These are phyloP conservation scores for Theristicus caerulescens DNA, from an alignment of 2,113 vertebrate species.

Conservation along the genomic window DNA sequence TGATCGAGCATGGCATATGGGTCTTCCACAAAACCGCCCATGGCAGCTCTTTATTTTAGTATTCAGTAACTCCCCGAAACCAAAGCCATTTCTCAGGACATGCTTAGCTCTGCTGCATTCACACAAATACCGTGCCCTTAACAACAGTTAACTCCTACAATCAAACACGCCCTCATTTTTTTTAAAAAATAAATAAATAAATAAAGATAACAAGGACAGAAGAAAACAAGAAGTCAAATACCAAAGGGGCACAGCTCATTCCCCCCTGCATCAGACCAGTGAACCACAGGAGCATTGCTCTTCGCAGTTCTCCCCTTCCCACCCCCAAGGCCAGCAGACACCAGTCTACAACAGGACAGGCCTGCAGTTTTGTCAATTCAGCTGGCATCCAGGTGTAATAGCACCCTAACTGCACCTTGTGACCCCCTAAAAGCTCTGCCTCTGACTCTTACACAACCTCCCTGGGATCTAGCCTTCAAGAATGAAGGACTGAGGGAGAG, in stretches of 20 bases:
- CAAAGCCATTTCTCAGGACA: background rate
- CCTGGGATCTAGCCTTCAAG: background rate
- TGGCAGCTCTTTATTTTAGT: background rate
- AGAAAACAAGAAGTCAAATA: background rate
- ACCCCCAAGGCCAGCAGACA: background rate
- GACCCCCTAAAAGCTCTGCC: background rate
- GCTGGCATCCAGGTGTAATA: background rate
- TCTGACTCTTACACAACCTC: background rate
- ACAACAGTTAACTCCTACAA: background rate
- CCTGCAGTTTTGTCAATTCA: background rate
- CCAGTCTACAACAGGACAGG: background rate
- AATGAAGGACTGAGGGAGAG: background rate
- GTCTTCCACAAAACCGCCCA: background rate
- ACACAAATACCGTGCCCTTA: background rate
- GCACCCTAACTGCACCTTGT: background rate
- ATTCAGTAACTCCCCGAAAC: background rate
- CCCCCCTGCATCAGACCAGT: rapidly evolving
- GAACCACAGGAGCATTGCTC: rapidly evolving
- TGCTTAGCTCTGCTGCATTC: background rate
- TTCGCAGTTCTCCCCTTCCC: background rate
- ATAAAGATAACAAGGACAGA: background rate
- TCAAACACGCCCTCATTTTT: rapidly evolving
- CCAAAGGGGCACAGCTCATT: background rate
- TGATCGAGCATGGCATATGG: rapidly evolving
- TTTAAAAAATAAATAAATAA: background rate